A percentile compares a stretch with the other conserved stretches of the same genome.
phyloP scores from a whole-genome alignment of 1,140 invertebrate species.

The Heliconius hewitsoni region DNA sequence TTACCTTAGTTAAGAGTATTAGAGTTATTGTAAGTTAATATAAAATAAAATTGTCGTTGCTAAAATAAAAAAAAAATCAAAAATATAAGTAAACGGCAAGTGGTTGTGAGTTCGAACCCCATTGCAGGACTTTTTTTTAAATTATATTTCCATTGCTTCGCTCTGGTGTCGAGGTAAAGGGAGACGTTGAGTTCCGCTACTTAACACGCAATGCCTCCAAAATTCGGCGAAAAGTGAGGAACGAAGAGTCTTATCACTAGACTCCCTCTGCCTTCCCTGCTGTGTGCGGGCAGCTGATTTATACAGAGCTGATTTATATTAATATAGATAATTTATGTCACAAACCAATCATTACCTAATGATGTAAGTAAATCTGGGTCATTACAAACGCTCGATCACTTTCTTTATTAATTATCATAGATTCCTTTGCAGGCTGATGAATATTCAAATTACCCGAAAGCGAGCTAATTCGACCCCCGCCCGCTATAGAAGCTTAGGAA shows the following conservation, averaged over 20 bases:
- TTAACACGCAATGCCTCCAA: too few species aligned
- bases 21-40: not conserved
- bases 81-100: too few species aligned
- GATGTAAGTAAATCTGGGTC: conserved; percentile 14
- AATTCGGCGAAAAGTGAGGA: too few species aligned
- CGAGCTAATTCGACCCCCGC: conserved; percentile 50
- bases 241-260: too few species aligned
- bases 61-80: too few species aligned
- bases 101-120: too few species aligned
- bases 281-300: too few species aligned
- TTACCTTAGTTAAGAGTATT: not conserved
- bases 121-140: too few species aligned
- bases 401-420: conserved; percentile 40
- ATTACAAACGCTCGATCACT: conserved; percentile 38
- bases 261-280: too few species aligned
- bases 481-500: conserved; percentile 44
- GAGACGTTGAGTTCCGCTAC: too few species aligned
- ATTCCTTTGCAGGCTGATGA: conserved; percentile 51
- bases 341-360: not conserved
- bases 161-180: too few species aligned
- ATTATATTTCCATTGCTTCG: too few species aligned
- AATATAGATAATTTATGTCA: not conserved
- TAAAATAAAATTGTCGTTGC: not conserved
- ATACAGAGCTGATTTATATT: not conserved
- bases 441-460: conserved; percentile 58